These are phyloP conservation scores for Macrocentrus cingulum DNA, from an alignment of 1,140 invertebrate species.

Conservation along the genomic window DNA sequence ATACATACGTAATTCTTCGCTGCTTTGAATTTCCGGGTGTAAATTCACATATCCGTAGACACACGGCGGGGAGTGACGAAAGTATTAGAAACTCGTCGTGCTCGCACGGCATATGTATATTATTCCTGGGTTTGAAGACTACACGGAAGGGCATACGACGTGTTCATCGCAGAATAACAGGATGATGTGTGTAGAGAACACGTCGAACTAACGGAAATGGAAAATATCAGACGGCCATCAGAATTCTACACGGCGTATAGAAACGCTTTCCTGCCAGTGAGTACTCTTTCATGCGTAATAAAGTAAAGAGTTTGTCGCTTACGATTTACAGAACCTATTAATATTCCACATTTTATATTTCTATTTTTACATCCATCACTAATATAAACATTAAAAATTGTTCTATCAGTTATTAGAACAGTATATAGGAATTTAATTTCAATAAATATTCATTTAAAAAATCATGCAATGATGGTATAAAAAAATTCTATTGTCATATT, in stretches of 20 bases:
- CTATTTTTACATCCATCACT: too few relatives aligned
- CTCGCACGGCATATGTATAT: background rate
- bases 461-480: too few relatives aligned
- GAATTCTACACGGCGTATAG: slow-evolving; percentile 10
- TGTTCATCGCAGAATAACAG: background rate
- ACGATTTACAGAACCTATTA: slow-evolving; percentile 10
- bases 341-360: slow-evolving; percentile 1
- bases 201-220: slow-evolving; percentile 22
- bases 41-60: slow-evolving; percentile 1
- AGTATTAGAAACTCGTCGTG: background rate
- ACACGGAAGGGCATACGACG: background rate
- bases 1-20: background rate
- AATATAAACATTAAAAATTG: too few relatives aligned
- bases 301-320: slow-evolving; percentile 7
- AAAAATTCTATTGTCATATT: too few relatives aligned
- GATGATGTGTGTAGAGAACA: background rate
- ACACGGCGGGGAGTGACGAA: background rate
- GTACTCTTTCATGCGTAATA: slow-evolving; percentile 1
- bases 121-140: background rate
- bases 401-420: too few relatives aligned
- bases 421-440: too few relatives aligned
- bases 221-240: slow-evolving; percentile 17
- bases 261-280: slow-evolving; percentile 16
- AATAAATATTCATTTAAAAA: too few relatives aligned
- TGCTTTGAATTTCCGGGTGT: background rate